These are phyloP conservation scores for Bellardia pandia DNA, from an alignment of 2,888 invertebrate species.

Conservation along the genomic window DNA sequence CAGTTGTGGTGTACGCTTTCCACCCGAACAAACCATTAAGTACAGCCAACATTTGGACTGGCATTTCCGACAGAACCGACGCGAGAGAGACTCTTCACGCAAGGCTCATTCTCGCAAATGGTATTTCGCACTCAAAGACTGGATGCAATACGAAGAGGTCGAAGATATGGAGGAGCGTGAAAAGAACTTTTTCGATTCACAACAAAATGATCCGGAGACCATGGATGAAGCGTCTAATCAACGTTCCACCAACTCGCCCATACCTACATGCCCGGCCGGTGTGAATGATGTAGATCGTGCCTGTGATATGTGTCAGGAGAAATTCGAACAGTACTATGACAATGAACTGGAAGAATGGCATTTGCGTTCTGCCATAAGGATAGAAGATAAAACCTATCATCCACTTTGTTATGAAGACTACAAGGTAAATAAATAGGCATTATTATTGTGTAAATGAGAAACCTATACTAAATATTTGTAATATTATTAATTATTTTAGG, in stretches of 20 bases:
- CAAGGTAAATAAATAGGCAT: slow-evolving; percentile 85
- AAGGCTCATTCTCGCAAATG: slow-evolving; percentile 94
- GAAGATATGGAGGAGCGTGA: slow-evolving; percentile 95
- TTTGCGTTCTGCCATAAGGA: slow-evolving; percentile 91
- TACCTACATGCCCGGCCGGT: slow-evolving; percentile 90
- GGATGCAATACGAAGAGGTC: slow-evolving; percentile 97
- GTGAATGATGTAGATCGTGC: slow-evolving; percentile 87
- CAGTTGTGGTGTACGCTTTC: slow-evolving; percentile 97
- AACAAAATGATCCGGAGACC: slow-evolving; percentile 85
- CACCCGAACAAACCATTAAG: slow-evolving; percentile 93
- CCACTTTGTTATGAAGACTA: slow-evolving; percentile 95
- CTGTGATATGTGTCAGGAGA: slow-evolving; percentile 96
- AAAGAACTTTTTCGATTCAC: slow-evolving; percentile 94
- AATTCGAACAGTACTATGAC: slow-evolving; percentile 97
- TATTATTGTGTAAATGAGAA: background rate
- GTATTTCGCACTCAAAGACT: slow-evolving; percentile 95
- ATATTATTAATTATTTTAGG: slow-evolving; percentile 66
- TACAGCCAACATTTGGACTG: slow-evolving; percentile 99
- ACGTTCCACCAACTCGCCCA: slow-evolving; percentile 86
- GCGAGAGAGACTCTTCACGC: slow-evolving; percentile 93
- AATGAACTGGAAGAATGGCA: slow-evolving; percentile 99
- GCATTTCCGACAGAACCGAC: slow-evolving; percentile 98
- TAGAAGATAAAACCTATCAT: slow-evolving; percentile 92
- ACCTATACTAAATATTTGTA: background rate
- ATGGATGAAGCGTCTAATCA: slow-evolving; percentile 86